Conservation (phyloP, 2,888 invertebrate species). For the Pecten maximus region DNA sequence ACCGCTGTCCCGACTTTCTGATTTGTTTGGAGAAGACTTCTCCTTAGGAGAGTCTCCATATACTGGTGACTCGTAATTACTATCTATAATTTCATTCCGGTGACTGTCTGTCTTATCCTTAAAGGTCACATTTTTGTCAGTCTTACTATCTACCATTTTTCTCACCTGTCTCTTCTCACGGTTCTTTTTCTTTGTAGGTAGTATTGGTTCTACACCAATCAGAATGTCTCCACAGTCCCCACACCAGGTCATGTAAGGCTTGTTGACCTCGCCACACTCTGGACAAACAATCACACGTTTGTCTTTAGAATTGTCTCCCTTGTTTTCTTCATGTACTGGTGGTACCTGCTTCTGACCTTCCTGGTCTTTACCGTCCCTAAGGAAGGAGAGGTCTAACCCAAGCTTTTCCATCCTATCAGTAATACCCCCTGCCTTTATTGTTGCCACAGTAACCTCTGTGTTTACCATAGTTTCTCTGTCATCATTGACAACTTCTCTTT, state of each 20-base stretch:
- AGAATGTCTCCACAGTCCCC: slow-evolving; percentile 75
- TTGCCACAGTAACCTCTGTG: slow-evolving; percentile 63
- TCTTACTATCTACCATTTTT: slow-evolving; percentile 37
- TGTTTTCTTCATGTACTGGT: slow-evolving; percentile 42
- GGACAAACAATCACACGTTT: slow-evolving; percentile 71
- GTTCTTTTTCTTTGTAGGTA: slow-evolving; percentile 64
- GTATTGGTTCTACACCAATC: slow-evolving; percentile 73
- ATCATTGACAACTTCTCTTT: neutral
- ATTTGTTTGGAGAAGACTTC: slow-evolving; percentile 60
- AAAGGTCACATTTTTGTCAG: slow-evolving; percentile 52
- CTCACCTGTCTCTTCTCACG: slow-evolving; percentile 44
- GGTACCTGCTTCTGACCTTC: slow-evolving; percentile 30
- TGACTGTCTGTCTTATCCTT: slow-evolving; percentile 54
- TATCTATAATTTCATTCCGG: slow-evolving; percentile 39
- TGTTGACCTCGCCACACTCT: slow-evolving; percentile 74
- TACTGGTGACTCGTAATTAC: slow-evolving; percentile 46
- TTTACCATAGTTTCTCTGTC: slow-evolving; percentile 62
- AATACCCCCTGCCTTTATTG: slow-evolving; percentile 72
- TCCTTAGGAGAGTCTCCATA: slow-evolving; percentile 38
- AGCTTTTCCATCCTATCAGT: slow-evolving; percentile 71
- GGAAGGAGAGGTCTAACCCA: slow-evolving; percentile 70
- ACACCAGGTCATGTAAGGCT: slow-evolving; percentile 78
- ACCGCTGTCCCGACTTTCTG: slow-evolving; percentile 68
- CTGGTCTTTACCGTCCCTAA: slow-evolving; percentile 53
- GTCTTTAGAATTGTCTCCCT: slow-evolving; percentile 52